phyloP scores from a whole-genome alignment of 2,888 invertebrate species.

The Gisinianus flammeolus region DNA sequence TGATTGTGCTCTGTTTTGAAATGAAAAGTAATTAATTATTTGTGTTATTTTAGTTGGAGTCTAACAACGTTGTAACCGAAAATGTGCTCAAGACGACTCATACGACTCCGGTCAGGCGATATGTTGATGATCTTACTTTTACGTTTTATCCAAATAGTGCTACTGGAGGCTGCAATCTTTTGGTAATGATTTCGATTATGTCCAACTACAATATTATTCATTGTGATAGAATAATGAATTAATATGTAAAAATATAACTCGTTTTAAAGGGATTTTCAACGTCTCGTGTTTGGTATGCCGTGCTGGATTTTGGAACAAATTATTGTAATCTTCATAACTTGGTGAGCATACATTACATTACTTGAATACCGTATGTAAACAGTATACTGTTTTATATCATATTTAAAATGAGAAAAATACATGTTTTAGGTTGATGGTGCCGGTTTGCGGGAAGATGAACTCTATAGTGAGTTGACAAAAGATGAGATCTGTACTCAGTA shows the following conservation, averaged over 20 bases:
- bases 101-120: slow-evolving; percentile 56
- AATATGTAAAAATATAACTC: background rate
- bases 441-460: slow-evolving; percentile 55
- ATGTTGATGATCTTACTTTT: slow-evolving; percentile 59
- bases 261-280: slow-evolving; percentile 59
- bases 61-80: slow-evolving; percentile 27
- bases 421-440: slow-evolving; percentile 58
- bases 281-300: slow-evolving; percentile 58
- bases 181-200: slow-evolving; percentile 50
- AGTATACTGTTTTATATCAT: too few species aligned
- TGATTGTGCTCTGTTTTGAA: too few species aligned
- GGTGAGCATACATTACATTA: slow-evolving; percentile 1
- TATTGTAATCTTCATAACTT: slow-evolving; percentile 61
- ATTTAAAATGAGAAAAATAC: too few species aligned
- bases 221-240: background rate
- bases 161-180: slow-evolving; percentile 57
- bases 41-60: slow-evolving; percentile 32
- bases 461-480: slow-evolving; percentile 59
- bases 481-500: slow-evolving; percentile 60
- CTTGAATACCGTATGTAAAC: too few species aligned
- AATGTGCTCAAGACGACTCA: slow-evolving; percentile 57
- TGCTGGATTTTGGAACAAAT: slow-evolving; percentile 60
- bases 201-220: background rate
- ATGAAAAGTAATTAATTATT: background rate
- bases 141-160: slow-evolving; percentile 55